Evolutionary conservation across 2,113 vertebrate genomes (phyloP).

Genomic region (Clarias magur): DNA sequence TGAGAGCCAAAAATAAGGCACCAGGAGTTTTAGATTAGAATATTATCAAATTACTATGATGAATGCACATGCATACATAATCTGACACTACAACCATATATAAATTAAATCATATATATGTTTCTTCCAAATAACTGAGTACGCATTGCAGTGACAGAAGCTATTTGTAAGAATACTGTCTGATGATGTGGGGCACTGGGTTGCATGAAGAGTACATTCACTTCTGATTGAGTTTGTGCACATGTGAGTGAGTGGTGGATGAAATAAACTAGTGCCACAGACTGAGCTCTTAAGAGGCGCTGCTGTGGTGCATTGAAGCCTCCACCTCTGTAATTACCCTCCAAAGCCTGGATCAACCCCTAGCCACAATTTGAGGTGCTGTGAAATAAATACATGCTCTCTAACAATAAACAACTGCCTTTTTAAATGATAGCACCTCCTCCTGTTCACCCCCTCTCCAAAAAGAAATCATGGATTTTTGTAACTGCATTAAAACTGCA

Average conservation of each 20-base stretch:
- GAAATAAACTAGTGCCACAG: slow-evolving; percentile 47
- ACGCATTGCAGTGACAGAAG: background rate
- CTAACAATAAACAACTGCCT: slow-evolving; percentile 78
- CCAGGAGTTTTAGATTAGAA: slow-evolving; percentile 27
- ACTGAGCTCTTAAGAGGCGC: slow-evolving; percentile 59
- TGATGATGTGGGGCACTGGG: slow-evolving; percentile 9
- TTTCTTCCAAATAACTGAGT: background rate
- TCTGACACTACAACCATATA: background rate
- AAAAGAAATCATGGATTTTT: slow-evolving; percentile 21
- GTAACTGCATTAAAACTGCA: background rate
- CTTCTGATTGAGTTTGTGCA: slow-evolving; percentile 16
- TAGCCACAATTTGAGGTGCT: slow-evolving; percentile 75
- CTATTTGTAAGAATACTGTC: background rate
- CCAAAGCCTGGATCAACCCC: slow-evolving; percentile 70
- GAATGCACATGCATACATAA: slow-evolving; percentile 7
- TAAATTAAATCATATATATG: slow-evolving; percentile 22
- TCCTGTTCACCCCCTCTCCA: slow-evolving; percentile 54
- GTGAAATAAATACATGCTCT: slow-evolving; percentile 79
- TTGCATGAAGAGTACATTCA: slow-evolving; percentile 17
- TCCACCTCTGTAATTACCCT: slow-evolving; percentile 75
- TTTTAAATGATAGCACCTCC: slow-evolving; percentile 73
- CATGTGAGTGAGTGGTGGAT: slow-evolving; percentile 45
- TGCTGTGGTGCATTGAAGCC: slow-evolving; percentile 62
- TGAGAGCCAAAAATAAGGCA: slow-evolving; percentile 50
- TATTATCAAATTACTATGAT: background rate